Evolutionary conservation across 2,113 vertebrate species (phyloP), one percentile per base, ranked within the genome.

Genomic region (Petrocephalus zakoni): DNA sequence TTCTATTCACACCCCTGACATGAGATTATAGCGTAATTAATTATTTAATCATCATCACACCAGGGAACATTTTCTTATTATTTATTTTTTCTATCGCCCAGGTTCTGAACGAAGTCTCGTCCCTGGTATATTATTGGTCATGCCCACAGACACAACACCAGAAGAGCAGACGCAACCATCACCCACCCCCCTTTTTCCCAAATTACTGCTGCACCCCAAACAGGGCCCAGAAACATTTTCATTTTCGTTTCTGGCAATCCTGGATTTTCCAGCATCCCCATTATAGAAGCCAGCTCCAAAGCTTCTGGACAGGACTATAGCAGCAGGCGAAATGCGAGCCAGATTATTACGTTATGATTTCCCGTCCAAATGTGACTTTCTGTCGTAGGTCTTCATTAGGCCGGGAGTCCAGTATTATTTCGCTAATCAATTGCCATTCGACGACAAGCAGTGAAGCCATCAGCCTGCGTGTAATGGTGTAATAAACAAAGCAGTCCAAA

Each of bases 401-500:
- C 61, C 47, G 17, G 87, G 46, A 47, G 55, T 51, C 34, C 68
- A 88, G 81, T 11, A 81, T 88, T 88, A 88, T 49, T n/a, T 82
- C 64, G 29, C 52, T 88, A 78, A 81, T 53, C 87, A 42, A 55
- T 46, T 56, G 87, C 51, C 22, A 11, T 88, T 55, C 19, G 1
- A 8, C 75, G 17, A n/a, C 17, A 55, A 88, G 52, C 52, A 22
- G 25, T n/a, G 72, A 55, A 55, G 15, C 29, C 51, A 42, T 82
- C 87, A 37, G 72, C 52, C 75, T n/a, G 52, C 68, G 25, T 81
- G 34, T n/a, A 75, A 88, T 55, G n/a, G 49, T 42, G 2, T 81
- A 56, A 81, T 82, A 88, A 88, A 88, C 47, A 88, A 78, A 55
- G 68, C 51, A 55, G 49, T 52, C 51, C 17, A 55, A 82, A 81